These are phyloP conservation scores for Crioceris asparagi DNA, from an alignment of 2,888 invertebrate species.

Conservation along the genomic window DNA sequence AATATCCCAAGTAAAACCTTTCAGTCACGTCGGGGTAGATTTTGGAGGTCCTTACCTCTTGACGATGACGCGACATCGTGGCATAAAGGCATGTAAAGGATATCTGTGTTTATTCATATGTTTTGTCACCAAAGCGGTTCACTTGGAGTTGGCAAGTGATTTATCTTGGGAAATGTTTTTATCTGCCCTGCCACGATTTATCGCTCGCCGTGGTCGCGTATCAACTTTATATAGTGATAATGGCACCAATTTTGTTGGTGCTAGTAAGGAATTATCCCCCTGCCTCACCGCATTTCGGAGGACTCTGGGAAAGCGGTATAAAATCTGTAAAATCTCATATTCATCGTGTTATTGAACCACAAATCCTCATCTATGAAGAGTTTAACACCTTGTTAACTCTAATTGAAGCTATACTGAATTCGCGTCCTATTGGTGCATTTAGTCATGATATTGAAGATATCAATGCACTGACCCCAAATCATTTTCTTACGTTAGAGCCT, in stretches of 20 bases:
- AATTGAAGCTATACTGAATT: not conserved
- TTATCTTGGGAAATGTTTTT: conserved; percentile 1
- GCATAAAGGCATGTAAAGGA: not conserved
- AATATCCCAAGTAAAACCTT: too few species aligned
- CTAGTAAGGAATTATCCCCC: conserved; percentile 9
- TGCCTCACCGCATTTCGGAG: conserved; percentile 14
- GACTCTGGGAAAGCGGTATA: not conserved
- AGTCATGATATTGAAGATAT: not conserved
- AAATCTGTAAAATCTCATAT: not conserved
- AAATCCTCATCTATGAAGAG: not conserved
- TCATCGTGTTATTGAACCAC: not conserved
- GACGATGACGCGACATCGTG: not conserved
- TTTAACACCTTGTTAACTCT: not conserved
- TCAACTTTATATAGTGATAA: conserved; percentile 1
- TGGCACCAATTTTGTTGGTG: conserved; percentile 3
- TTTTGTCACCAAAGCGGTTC: not conserved
- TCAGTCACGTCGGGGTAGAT: too few species aligned
- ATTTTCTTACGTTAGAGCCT: not conserved
- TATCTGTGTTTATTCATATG: conserved; percentile 1
- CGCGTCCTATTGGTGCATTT: not conserved
- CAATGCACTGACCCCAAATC: not conserved
- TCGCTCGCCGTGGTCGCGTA: conserved; percentile 1
- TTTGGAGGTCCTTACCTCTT: conserved; percentile 3
- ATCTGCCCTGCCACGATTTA: conserved; percentile 4
- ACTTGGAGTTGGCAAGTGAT: conserved; percentile 5